phyloP scores from a whole-genome alignment of 2,888 invertebrate genomes.

The Mesoligia furuncula region DNA sequence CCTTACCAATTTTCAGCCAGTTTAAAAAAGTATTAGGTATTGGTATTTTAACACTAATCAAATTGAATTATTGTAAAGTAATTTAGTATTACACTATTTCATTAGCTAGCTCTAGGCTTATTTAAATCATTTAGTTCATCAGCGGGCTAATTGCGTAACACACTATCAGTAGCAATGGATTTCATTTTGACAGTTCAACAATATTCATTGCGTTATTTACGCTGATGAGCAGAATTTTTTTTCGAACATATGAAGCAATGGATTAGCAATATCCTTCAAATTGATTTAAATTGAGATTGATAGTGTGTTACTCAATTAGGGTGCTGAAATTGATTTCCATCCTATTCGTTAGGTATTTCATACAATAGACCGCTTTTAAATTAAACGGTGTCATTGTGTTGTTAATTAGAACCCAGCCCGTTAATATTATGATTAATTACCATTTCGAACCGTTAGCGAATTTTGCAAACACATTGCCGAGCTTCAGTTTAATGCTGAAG shows the following conservation, averaged over 20 bases:
- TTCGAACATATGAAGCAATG: no score
- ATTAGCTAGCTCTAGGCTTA: slow-evolving; percentile 4
- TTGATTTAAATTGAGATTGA: no score
- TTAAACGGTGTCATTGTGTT: slow-evolving; percentile 30
- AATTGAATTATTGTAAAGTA: neutral
- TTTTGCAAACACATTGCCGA: neutral
- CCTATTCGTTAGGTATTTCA: neutral
- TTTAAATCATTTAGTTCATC: slow-evolving; percentile 14
- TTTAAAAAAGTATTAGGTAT: neutral
- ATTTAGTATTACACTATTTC: neutral
- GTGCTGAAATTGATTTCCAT: slow-evolving; percentile 13
- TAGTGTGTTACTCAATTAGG: no score
- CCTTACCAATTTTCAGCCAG: no score
- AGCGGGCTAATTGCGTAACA: neutral
- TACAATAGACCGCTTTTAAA: neutral
- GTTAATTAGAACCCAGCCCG: slow-evolving; percentile 15
- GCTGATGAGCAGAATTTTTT: no score
- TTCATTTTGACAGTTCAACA: no score
- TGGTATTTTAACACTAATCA: neutral
- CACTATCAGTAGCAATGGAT: no score
- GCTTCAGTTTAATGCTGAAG: slow-evolving; percentile 7
- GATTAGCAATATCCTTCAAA: no score
- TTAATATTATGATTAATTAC: slow-evolving; percentile 23
- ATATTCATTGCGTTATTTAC: no score
- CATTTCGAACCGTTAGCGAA: slow-evolving; percentile 7